Conservation (phyloP, 2,888 invertebrate genomes). For the Mythimna ferrago region DNA sequence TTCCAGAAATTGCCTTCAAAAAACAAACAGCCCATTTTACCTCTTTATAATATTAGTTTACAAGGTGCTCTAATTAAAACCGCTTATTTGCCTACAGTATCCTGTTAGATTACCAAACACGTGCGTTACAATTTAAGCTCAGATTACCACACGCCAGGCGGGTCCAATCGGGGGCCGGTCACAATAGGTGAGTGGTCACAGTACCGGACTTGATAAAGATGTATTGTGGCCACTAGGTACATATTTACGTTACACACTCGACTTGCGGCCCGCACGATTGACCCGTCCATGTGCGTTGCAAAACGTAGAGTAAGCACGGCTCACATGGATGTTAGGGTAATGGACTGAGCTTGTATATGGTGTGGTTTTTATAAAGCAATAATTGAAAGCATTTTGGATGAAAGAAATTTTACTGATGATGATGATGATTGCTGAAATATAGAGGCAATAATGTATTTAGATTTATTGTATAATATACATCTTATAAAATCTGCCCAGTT, state of each 20-base stretch:
- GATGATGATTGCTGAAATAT: neutral
- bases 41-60: neutral
- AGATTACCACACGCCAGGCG: constrained; percentile 62
- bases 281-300: constrained; percentile 80
- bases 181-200: constrained; percentile 61
- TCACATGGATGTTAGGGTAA: constrained; percentile 55
- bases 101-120: constrained; percentile 58
- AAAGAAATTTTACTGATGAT: neutral
- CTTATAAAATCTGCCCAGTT: no score
- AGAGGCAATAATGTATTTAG: neutral
- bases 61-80: constrained; percentile 11
- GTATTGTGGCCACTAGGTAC: constrained; percentile 55
- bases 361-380: constrained; percentile 22
- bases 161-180: constrained; percentile 58
- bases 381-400: neutral
- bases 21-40: neutral
- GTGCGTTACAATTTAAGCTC: constrained; percentile 50
- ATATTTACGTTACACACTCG: constrained; percentile 61
- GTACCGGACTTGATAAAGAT: constrained; percentile 65
- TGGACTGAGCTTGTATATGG: constrained; percentile 19
- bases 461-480: no score
- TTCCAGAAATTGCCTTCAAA: neutral
- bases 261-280: constrained; percentile 76
- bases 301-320: constrained; percentile 68
- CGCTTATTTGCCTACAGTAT: constrained; percentile 41